phyloP scores from a whole-genome alignment of 2,113 vertebrate species.

The Synchiropus splendidus region DNA sequence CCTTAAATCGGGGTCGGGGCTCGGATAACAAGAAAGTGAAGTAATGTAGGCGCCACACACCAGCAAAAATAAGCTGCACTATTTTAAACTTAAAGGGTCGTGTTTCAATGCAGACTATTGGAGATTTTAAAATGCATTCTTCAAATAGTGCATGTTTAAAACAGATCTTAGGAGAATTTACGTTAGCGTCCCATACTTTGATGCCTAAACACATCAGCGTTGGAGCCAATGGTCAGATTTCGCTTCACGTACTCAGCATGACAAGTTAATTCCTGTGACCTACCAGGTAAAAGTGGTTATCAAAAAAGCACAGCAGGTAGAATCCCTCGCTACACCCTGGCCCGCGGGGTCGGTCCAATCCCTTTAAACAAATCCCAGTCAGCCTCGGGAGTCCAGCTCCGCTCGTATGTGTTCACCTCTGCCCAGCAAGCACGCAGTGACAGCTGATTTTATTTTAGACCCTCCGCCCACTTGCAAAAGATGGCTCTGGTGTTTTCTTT shows the following conservation, averaged over 20 bases:
- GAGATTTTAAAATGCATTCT: constrained; percentile 2
- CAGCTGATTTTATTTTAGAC: constrained; percentile 82
- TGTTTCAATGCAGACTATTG: constrained; percentile 44
- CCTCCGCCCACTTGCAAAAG: constrained; percentile 53
- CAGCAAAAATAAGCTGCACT: constrained; percentile 59
- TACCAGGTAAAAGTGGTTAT: constrained; percentile 48
- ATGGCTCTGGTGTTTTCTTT: constrained; percentile 55
- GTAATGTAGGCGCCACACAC: constrained; percentile 55
- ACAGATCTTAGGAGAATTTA: too few relatives aligned
- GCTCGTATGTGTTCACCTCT: constrained; percentile 61
- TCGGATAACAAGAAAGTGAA: constrained; percentile 66
- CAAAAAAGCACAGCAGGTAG: constrained; percentile 41
- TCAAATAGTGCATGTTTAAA: too few relatives aligned
- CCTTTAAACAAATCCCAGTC: constrained; percentile 69
- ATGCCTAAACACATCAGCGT: too few relatives aligned
- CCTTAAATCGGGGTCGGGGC: constrained; percentile 26
- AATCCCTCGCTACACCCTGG: constrained; percentile 61
- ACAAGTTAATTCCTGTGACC: constrained; percentile 25
- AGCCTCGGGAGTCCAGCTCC: constrained; percentile 80
- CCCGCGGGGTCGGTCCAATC: constrained; percentile 45
- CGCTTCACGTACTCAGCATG: too few relatives aligned
- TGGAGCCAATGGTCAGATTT: too few relatives aligned
- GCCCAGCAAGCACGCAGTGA: constrained; percentile 60
- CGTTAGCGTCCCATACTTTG: too few relatives aligned
- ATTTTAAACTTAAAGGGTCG: constrained; percentile 56